Evolutionary conservation across 2,797 vertebrate genomes (phyloP), one percentile per base, ranked within the genome.

Genomic region (Falco novaeseelandiae): DNA sequence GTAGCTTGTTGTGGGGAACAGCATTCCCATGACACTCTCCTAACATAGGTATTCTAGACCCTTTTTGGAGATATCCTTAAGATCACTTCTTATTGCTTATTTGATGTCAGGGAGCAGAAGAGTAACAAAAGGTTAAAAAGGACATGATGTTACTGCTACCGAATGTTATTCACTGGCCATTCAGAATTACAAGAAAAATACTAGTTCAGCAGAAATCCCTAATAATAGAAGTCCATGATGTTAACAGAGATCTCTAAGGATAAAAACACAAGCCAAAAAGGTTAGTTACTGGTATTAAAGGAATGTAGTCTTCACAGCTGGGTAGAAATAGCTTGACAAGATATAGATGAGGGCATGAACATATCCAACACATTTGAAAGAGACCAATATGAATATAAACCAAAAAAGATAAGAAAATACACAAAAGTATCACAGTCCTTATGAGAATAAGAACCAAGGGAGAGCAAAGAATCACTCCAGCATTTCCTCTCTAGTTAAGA

Each of bases 121-220:
- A 1, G 2, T 46, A 21, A 51, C 5, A 69, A 54, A 78, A 94
- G 3, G 1, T 30, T 69, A 44, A 25, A 83, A 73, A 55, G 5
- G 8, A 32, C 6, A 29, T 0, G 0, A 2, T 26, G 17, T 26
- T 83, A 52, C n/a, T 51, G 4, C 9, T 14, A 26, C 18, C 11
- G 25, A 83, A 85, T 73, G 13, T 7, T 72, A 34, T 25, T 87
- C 49, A 48, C 12, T 58, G 14, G 14, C 4, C 16, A 7, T 77
- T 83, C 7, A 10, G 38, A 86, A 55, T 29, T 2, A 66, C 30
- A 54, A 58, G 14, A 66, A 38, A n/a, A 63, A 52, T 21, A 54
- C 5, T 22, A 73, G 2, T 34, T 58, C 63, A 83, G 30, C 34
- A 94, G n/a, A 90, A 93, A 74, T 48, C 6, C 5, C 15, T 67